Percentiles rank a stretch among this genome's conserved stretches.
Evolutionary conservation across 2,888 invertebrate genomes (phyloP).

Genomic region (Creontiades dilutus): DNA sequence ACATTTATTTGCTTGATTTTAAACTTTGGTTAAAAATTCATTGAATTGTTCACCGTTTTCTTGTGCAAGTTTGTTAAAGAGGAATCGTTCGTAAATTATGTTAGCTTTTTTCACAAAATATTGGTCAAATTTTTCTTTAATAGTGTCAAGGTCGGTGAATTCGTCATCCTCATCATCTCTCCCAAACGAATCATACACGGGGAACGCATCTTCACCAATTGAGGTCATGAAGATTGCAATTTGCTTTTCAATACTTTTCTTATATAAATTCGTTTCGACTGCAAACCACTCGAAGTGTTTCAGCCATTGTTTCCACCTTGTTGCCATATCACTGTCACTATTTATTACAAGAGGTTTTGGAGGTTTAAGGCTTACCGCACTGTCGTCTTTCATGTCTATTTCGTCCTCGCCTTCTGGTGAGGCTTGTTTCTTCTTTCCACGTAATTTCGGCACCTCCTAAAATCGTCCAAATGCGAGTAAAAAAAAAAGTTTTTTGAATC

Average conservation of each 20-base stretch:
- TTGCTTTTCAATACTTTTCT: not conserved
- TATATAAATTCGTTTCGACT: not conserved
- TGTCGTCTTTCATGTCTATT: not conserved
- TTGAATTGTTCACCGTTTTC: not conserved
- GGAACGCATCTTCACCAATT: not conserved
- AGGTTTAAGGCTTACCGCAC: slow-evolving; percentile 38
- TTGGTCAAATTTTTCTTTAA: not conserved
- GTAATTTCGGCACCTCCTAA: slow-evolving; percentile 6
- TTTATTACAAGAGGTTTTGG: not conserved
- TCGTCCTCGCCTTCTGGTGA: not conserved
- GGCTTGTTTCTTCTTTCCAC: not conserved
- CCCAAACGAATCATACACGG: not conserved
- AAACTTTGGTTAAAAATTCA: too few species aligned
- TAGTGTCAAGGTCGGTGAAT: not conserved
- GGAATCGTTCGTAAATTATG: slow-evolving; percentile 16
- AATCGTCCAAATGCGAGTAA: too few species aligned
- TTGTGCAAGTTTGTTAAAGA: not conserved
- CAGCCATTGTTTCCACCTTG: slow-evolving; percentile 32
- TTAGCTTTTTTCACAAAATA: slow-evolving; percentile 38
- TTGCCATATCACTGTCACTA: slow-evolving; percentile 6
- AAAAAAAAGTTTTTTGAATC: too few species aligned
- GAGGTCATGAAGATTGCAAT: slow-evolving; percentile 15
- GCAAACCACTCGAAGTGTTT: slow-evolving; percentile 29
- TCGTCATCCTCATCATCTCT: not conserved
- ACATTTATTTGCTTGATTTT: slow-evolving; percentile 37